A percentile compares a stretch with the other conserved stretches of the same genome.
phyloP scores from a whole-genome alignment of 2,113 vertebrate species.

The Xenopus tropicalis region DNA sequence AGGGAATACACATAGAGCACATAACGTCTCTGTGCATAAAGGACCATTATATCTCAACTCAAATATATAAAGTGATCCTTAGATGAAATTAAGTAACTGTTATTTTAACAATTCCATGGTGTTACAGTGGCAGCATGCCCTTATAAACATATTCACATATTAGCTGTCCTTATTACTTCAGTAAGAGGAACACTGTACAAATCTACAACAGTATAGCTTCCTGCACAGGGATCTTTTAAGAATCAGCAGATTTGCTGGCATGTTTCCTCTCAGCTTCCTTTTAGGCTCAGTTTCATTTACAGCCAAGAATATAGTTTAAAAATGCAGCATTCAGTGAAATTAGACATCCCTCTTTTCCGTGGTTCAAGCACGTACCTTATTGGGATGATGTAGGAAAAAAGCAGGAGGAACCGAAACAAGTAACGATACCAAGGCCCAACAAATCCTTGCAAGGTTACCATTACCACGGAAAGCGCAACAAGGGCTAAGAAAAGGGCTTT shows the following conservation, averaged over 20 bases:
- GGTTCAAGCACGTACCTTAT: constrained; percentile 80
- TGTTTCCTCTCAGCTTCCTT: constrained; percentile 50
- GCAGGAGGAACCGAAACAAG: constrained; percentile 90
- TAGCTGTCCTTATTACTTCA: constrained; percentile 51
- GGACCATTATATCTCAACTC: no score
- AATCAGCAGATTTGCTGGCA: constrained; percentile 51
- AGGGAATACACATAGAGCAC: no score
- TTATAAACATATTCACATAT: constrained; percentile 52
- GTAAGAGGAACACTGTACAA: constrained; percentile 51
- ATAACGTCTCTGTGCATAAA: no score
- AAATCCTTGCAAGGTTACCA: constrained; percentile 95
- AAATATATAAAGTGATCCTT: no score
- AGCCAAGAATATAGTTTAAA: constrained; percentile 54
- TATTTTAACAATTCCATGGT: not conserved
- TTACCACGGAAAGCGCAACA: constrained; percentile 84
- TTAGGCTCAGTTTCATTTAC: constrained; percentile 55
- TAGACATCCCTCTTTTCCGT: constrained; percentile 46
- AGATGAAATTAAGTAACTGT: not conserved
- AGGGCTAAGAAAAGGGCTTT: constrained; percentile 94
- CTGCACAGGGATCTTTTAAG: constrained; percentile 50
- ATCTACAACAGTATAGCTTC: constrained; percentile 55
- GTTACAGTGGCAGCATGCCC: constrained; percentile 16
- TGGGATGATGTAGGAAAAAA: constrained; percentile 98
- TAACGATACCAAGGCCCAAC: constrained; percentile 91
- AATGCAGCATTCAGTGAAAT: constrained; percentile 51